Evolutionary conservation across 2,888 invertebrate genomes (phyloP).

Genomic region (Alloplasta piceator): DNA sequence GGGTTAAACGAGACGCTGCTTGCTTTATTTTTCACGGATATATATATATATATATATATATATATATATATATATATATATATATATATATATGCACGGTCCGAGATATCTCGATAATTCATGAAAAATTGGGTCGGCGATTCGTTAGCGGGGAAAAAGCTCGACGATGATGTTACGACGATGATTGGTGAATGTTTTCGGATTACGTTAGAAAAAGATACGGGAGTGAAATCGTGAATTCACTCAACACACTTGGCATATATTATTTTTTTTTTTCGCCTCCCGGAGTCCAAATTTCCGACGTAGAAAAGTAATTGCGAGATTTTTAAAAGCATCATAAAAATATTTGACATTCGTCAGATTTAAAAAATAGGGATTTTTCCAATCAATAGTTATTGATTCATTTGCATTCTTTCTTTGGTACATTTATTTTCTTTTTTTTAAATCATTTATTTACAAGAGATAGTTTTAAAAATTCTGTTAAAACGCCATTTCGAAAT

Average conservation of each 20-base stretch:
- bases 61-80: no score
- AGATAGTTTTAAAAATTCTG: no score
- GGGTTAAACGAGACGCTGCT: conserved; percentile 24
- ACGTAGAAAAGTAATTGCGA: conserved; percentile 8
- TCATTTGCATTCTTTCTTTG: no score
- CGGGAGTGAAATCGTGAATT: conserved; percentile 7
- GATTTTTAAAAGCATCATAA: background rate
- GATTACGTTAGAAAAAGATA: conserved; percentile 32
- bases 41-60: no score
- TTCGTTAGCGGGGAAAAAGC: conserved; percentile 56
- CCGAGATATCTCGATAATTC: conserved; percentile 55
- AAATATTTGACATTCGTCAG: no score
- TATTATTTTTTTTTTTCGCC: conserved; percentile 16
- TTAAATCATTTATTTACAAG: no score
- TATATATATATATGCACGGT: no score
- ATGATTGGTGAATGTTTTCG: conserved; percentile 64
- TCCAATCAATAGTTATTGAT: no score
- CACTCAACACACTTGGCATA: conserved; percentile 36
- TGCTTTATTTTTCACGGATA: conserved; percentile 31
- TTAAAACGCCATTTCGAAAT: no score
- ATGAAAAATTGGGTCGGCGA: conserved; percentile 60
- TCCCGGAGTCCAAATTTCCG: conserved; percentile 1
- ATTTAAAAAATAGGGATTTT: no score
- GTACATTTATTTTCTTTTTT: no score
- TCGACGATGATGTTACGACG: conserved; percentile 52